Evolutionary conservation across 92 coral and sea anemone species (phyloP), one percentile per base, ranked within the genome.

Genomic region (Blastomussa wellsi): DNA sequence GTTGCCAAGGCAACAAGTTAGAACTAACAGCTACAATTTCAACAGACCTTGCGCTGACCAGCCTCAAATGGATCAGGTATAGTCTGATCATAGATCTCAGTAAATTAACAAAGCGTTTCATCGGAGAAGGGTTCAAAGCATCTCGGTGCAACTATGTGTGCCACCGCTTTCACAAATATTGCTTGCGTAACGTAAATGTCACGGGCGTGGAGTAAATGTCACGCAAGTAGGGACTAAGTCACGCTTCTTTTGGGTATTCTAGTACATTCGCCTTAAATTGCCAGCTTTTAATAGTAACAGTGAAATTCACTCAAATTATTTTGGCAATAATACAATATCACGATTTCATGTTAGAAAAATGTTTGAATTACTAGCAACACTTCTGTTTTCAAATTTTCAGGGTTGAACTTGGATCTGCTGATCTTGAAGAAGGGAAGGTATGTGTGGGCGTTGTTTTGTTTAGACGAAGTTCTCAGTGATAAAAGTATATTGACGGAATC

Each of bases 41-140:
- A 20, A 96, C 95, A 41, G 99, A 96, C 82, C 87, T 96, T 37
- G 90, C 99, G 76, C 90, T 96, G 47, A 96, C 94, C 35, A 96
- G 99, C 83, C 90, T 96, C 9, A 96, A 95, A 68, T 96, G 99
- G 99, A 96, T 95, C 90, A 94, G 99, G 99, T 96, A 76, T 13
- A 32, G 33, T 70, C 8, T 70, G n/a, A 38, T 26, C 20, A 17
- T 7, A 17, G 0, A 2, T 14, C 44, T 70, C 24, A 4, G 44
- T 57, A 22, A 15, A 17, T 20, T 68, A 35, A 9, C 0, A 68
- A 9, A 68, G 38, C 72, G 29, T 69, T 35, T 6, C 32, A 28
- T 4, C 5, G 32, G 14, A 59, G 26, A 28, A n/a, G 15, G 68
- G n/a, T 62, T 26, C 29, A 62, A 62, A 62, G 26, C 68, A 24